Evolutionary conservation across 1,140 invertebrate species (phyloP), one percentile per base, ranked within the genome.

Genomic region (Paraescarpia echinospica): DNA sequence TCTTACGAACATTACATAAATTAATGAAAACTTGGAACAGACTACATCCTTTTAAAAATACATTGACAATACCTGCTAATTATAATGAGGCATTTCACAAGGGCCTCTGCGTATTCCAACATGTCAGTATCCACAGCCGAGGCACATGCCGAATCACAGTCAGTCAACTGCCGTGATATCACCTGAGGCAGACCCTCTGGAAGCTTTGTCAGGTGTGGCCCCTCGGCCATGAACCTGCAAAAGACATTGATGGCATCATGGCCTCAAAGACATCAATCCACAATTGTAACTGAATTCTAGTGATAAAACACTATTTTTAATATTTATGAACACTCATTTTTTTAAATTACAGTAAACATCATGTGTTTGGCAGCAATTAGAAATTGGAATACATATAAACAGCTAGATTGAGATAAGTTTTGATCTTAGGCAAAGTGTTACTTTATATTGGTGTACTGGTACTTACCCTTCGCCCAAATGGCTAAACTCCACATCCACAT

Each of bases 81-180:
- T 34, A 90, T 35, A 90, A 90, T 90, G 35, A 90, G 89, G 35
- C 89, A 90, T 35, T 90, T 90, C 14, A 90, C 34, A 12, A 90
- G 89, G 27, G 33, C 89, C 35, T 34, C 89, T 22, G 35, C 35
- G 33, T 90, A 90, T 34, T 34, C 89, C 89, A 90, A 35, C 35
- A 35, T 90, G 35, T 90, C 89, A 18, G 2, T 12, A 90, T 34
- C 35, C 4, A n/a, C 89, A 33, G 89, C 89, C 27, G 89, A 90
- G 14, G 33, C 34, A 90, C 89, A 90, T 22, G 34, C 33, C 27
- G 33, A 35, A 90, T 35, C n/a, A 90, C 89, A 90, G 27, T 90
- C 34, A 12, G 33, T 0, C 89, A 90, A 35, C 6, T 90, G 89
- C 89, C 35, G 89, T 2, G 35, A 31, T 18, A 90, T 31, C 6